Percentiles rank a stretch among this genome's conserved stretches.
phyloP scores from a whole-genome alignment of 1,140 invertebrate species.

The Drosophila pseudoananassae region DNA sequence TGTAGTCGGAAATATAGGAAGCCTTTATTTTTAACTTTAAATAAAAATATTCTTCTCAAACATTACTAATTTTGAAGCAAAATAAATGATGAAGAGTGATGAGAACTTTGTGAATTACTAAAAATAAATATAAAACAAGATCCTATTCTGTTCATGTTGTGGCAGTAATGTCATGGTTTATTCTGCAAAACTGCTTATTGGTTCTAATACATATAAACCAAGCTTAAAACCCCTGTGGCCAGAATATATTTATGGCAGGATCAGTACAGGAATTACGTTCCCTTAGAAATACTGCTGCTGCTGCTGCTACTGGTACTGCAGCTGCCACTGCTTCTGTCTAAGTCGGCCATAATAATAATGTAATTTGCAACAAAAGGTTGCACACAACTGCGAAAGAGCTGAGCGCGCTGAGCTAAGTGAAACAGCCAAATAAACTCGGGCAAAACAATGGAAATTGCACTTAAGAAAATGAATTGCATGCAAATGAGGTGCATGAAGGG shows the following conservation, averaged over 20 bases:
- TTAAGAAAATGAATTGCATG: conserved; percentile 83
- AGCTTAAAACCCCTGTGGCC: conserved; percentile 18
- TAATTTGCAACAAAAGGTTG: conserved; percentile 73
- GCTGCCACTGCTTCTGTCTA: conserved; percentile 28
- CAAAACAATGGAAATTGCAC: conserved; percentile 80
- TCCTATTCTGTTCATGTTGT: not conserved
- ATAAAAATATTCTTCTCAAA: no score
- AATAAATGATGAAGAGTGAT: no score
- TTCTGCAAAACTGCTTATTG: conserved; percentile 28
- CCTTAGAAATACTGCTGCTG: not conserved
- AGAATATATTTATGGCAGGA: conserved; percentile 45
- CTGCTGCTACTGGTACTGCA: conserved; percentile 10
- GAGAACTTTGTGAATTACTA: no score
- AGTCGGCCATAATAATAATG: conserved; percentile 63
- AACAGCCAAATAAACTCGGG: conserved; percentile 62
- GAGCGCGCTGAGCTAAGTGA: conserved; percentile 9
- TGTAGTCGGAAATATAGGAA: not conserved
- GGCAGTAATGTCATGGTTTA: not conserved
- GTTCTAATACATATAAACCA: conserved; percentile 23
- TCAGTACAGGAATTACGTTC: conserved; percentile 24
- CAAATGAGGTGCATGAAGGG: conserved; percentile 62
- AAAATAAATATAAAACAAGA: not conserved
- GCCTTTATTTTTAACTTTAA: no score
- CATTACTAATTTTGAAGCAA: no score
- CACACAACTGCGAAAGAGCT: conserved; percentile 20